These are phyloP conservation scores for Procambarus clarkii DNA, from an alignment of 1,140 invertebrate species.

Conservation along the genomic window DNA sequence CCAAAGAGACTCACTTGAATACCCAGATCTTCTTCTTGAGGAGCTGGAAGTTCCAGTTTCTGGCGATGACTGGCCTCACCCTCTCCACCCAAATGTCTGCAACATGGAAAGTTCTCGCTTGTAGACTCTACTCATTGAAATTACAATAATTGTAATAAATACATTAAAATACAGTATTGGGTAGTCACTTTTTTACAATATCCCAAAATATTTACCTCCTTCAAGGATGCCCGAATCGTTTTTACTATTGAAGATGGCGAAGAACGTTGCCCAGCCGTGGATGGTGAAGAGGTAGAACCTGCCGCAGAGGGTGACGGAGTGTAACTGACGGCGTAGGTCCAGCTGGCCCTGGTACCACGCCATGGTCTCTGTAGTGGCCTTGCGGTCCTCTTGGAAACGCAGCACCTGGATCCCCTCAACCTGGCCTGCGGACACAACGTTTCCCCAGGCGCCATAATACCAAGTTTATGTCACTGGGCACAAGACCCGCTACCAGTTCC, in stretches of 20 bases:
- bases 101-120: not conserved
- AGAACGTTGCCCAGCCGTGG: constrained; percentile 44
- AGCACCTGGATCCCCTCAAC: constrained; percentile 17
- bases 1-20: constrained; percentile 29
- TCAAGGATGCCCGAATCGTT: not conserved
- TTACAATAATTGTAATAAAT: not conserved
- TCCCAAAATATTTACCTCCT: not conserved
- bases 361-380: not conserved
- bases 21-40: constrained; percentile 41
- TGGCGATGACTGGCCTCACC: constrained; percentile 40
- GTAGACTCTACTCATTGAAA: not conserved
- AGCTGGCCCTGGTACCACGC: constrained; percentile 23
- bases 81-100: constrained; percentile 57
- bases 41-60: constrained; percentile 57
- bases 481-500: too few relatives aligned
- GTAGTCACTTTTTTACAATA: not conserved
- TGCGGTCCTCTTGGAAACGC: constrained; percentile 32
- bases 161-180: not conserved
- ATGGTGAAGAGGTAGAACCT: constrained; percentile 40
- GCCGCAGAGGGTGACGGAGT: constrained; percentile 38
- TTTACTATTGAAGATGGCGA: not conserved
- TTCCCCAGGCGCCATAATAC: too few relatives aligned
- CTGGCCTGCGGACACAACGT: not conserved
- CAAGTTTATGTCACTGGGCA: too few relatives aligned
- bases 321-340: not conserved